Evolutionary conservation across 2,113 vertebrate genomes (phyloP).

Genomic region (Numenius arquata): DNA sequence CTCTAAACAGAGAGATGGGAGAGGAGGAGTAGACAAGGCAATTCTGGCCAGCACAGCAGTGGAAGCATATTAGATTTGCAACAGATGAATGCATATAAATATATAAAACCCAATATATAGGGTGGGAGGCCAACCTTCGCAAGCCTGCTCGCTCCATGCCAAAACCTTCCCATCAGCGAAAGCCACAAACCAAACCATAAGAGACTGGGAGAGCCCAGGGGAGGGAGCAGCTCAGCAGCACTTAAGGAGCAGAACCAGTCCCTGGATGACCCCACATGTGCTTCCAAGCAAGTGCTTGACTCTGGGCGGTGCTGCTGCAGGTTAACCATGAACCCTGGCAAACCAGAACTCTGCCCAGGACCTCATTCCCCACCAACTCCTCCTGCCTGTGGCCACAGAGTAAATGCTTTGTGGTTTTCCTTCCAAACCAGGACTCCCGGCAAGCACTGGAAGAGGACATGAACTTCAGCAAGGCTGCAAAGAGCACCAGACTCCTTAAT

Average conservation of each 20-base stretch:
- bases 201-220: neutral
- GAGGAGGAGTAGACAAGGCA: neutral
- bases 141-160: neutral
- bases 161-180: neutral
- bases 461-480: conserved; percentile 19
- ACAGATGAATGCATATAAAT: neutral
- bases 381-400: neutral
- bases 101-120: fast-evolving
- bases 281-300: neutral
- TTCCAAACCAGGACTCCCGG: neutral
- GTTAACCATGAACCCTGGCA: neutral
- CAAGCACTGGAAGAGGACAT: neutral
- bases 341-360: neutral
- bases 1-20: neutral
- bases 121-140: neutral
- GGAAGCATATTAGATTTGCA: neutral
- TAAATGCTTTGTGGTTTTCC: neutral
- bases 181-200: neutral
- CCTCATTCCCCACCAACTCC: neutral
- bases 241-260: neutral
- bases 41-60: neutral
- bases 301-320: neutral
- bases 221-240: neutral
- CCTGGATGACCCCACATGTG: neutral
- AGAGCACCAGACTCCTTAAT: conserved; percentile 32